These are phyloP conservation scores for Ecdyonurus torrentis DNA, from an alignment of 2,888 invertebrate species.

Conservation along the genomic window DNA sequence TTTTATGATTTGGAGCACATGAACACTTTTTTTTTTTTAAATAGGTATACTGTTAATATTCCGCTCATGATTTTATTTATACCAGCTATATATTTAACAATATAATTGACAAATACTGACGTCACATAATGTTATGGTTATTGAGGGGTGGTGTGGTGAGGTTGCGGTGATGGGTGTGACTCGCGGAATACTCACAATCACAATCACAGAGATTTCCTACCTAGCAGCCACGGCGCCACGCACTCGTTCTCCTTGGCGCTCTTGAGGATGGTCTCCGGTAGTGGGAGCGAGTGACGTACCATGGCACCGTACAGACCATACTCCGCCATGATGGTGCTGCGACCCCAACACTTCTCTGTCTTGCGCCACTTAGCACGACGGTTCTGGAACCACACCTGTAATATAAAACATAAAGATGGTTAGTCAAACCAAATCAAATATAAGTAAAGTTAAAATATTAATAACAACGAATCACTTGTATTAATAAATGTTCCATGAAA, in stretches of 20 bases:
- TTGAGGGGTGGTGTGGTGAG: neutral
- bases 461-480: too few relatives aligned
- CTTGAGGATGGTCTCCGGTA: slow-evolving; percentile 96
- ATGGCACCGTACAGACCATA: slow-evolving; percentile 99
- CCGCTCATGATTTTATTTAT: too few relatives aligned
- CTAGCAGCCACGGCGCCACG: slow-evolving; percentile 98
- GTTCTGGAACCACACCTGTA: slow-evolving; percentile 98
- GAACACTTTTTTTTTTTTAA: too few relatives aligned
- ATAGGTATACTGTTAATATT: too few relatives aligned
- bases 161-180: neutral
- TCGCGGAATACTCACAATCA: neutral
- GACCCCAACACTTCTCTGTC: slow-evolving; percentile 99
- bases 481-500: too few relatives aligned
- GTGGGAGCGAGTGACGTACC: slow-evolving; percentile 95
- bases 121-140: neutral
- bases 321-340: slow-evolving; percentile 99
- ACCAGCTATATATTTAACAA: too few relatives aligned
- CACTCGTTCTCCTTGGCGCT: slow-evolving; percentile 92
- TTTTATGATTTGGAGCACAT: too few relatives aligned
- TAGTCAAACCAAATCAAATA: too few relatives aligned
- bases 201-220: slow-evolving; percentile 33
- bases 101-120: too few relatives aligned
- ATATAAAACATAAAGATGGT: too few relatives aligned
- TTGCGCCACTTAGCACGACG: slow-evolving; percentile 98
- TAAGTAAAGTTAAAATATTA: too few relatives aligned